A percentile compares a stretch with the other conserved stretches of the same genome.
Conservation (phyloP, 2,113 vertebrate species). For the Charadrius vociferus region DNA sequence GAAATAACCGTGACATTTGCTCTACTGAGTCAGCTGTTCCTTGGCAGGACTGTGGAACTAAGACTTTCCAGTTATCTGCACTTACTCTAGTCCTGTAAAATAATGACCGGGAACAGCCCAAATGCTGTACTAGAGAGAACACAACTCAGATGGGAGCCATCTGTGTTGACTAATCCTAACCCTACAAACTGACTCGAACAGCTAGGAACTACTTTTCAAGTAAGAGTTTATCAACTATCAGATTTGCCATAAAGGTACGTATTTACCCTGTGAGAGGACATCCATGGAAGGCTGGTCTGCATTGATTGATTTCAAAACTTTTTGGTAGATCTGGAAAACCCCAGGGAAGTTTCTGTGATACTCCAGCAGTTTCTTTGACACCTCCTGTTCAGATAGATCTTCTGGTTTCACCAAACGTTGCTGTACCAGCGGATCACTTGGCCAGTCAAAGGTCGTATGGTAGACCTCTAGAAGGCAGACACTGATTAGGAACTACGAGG, state of each 20-base stretch:
- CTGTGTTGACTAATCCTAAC: not conserved
- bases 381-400: conserved; percentile 70
- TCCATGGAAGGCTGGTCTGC: conserved; percentile 86
- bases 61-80: not conserved
- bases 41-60: not conserved
- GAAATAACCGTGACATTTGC: not conserved
- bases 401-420: conserved; percentile 65
- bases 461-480: conserved; percentile 80
- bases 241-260: not conserved
- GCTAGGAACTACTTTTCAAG: not conserved
- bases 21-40: not conserved
- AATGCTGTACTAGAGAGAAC: not conserved
- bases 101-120: not conserved
- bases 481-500: not conserved
- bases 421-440: conserved; percentile 56
- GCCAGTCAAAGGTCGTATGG: conserved; percentile 86
- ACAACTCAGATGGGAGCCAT: not conserved
- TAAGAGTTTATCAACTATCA: not conserved
- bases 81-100: not conserved
- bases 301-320: conserved; percentile 77
- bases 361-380: conserved; percentile 66
- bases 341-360: conserved; percentile 78
- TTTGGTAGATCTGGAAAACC: conserved; percentile 78
- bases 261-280: conserved; percentile 86
- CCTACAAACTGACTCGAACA: not conserved